phyloP scores from a whole-genome alignment of 2,888 invertebrate genomes.

The Desoria tigrina region DNA sequence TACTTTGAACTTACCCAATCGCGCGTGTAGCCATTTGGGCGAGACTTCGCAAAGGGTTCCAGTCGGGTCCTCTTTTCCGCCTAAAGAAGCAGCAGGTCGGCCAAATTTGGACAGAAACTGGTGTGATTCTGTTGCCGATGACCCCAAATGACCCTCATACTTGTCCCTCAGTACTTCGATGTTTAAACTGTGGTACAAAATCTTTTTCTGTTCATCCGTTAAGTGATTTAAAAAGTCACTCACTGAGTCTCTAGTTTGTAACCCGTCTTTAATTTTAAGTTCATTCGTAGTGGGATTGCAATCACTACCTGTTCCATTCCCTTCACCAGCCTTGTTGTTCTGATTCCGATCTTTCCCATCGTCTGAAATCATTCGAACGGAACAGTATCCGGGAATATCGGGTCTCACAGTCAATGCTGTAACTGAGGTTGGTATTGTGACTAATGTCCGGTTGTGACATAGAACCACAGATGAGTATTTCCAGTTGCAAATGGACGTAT shows the following conservation, averaged over 20 bases:
- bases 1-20: conserved; percentile 34
- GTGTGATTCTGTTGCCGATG: conserved; percentile 36
- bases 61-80: conserved; percentile 34
- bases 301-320: too few species aligned
- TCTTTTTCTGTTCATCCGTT: conserved; percentile 42
- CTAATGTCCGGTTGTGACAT: too few species aligned
- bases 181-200: conserved; percentile 47
- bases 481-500: too few species aligned
- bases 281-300: too few species aligned
- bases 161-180: conserved; percentile 43
- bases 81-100: conserved; percentile 37
- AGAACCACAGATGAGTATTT: too few species aligned
- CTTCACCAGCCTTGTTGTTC: too few species aligned
- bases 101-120: conserved; percentile 45
- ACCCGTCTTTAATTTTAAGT: conserved; percentile 25
- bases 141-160: conserved; percentile 42
- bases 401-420: too few species aligned
- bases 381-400: too few species aligned
- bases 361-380: too few species aligned
- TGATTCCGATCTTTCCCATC: too few species aligned
- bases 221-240: conserved; percentile 43
- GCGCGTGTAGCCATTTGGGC: conserved; percentile 36
- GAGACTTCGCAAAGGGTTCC: conserved; percentile 39
- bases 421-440: too few species aligned
- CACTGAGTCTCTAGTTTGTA: conserved; percentile 35